phyloP scores from a whole-genome alignment of 1,140 invertebrate species.

The Caenorhabditis briggsae region DNA sequence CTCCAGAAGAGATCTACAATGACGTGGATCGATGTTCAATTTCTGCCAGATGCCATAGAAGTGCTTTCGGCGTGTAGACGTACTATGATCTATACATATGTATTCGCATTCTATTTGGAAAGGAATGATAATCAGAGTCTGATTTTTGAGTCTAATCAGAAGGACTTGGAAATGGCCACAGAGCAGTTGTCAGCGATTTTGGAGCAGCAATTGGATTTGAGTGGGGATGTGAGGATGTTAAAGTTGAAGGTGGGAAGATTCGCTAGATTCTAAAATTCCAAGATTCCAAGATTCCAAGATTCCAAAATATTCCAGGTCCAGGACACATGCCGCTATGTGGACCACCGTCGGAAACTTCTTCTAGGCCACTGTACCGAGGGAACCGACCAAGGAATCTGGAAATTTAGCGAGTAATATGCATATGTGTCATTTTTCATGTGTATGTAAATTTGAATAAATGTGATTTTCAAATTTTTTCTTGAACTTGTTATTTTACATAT shows the following conservation, averaged over 20 bases:
- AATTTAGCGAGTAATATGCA: constrained; percentile 82
- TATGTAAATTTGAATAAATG: too few species aligned
- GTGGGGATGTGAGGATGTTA: constrained; percentile 93
- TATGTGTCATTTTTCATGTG: too few species aligned
- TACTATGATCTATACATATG: constrained; percentile 98
- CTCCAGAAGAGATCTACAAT: neutral
- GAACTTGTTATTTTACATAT: too few species aligned
- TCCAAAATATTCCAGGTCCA: constrained; percentile 85
- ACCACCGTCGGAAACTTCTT: constrained; percentile 91
- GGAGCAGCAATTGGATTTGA: constrained; percentile 93
- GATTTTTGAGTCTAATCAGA: constrained; percentile 99
- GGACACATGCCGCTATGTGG: constrained; percentile 99
- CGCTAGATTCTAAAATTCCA: constrained; percentile 80
- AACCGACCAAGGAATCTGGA: constrained; percentile 98
- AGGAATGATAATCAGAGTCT: constrained; percentile 95
- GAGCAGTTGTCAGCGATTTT: constrained; percentile 96
- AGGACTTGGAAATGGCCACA: constrained; percentile 94
- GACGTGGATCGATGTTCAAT: constrained; percentile 83
- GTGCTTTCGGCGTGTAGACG: constrained; percentile 95
- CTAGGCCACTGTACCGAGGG: constrained; percentile 96
- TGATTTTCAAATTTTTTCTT: too few species aligned
- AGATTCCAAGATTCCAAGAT: too few species aligned
- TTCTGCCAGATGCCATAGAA: constrained; percentile 95
- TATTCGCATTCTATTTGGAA: constrained; percentile 96
- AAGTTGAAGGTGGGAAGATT: constrained; percentile 83